Base-by-base conservation (phyloP, 2,888 invertebrate species). In the Caenorhabditis sp. region DNA sequence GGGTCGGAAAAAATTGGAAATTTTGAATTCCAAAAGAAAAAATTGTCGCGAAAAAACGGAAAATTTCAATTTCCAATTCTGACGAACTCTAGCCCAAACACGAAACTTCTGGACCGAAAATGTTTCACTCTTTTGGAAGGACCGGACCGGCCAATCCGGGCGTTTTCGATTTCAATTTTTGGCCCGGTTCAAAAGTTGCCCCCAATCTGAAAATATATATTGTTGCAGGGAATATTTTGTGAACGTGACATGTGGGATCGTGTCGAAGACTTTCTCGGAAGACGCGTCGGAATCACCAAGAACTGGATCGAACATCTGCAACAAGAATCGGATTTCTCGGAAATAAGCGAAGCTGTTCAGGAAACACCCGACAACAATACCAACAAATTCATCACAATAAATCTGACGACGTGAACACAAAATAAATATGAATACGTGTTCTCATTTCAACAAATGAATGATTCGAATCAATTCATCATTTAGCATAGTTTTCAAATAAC, bases 241-340 rank as follows among this genome's bases (percentile, higher is more conserved):
- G 70, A 78, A 53, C 76, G 78, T 0, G 65, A 66, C 21, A 73
- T 72, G 70, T 78, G 78, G 78, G 78, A 78, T 49, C 49, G 61
- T 12, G 76, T 76, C 21, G 69, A 69, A 26, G 54, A 58, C 17
- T 78, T 78, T 50, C 43, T 78, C 17, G 67, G 69, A 5, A 37
- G 43, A 10, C 61, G 70, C 4, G 66, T 72, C 8, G 70, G 66
- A 14, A 76, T 78, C 27, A 68, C 69, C 1, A 61, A 58, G 6
- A 59, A 66, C 17, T 78, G 76, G 76, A 77, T 64, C 27, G 64
- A 66, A 23, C 65, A 68, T 10, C 8, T 65, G n/a, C 65, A 68
- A 36, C 54, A 58, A 0, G 72, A 72, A 60, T 66, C 71, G 31
- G 50, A 17, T 12, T 8, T 61, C 14, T 66, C 66, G 5, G 50